phyloP scores from a whole-genome alignment of 2,113 vertebrate species.

The Varanus salvator region DNA sequence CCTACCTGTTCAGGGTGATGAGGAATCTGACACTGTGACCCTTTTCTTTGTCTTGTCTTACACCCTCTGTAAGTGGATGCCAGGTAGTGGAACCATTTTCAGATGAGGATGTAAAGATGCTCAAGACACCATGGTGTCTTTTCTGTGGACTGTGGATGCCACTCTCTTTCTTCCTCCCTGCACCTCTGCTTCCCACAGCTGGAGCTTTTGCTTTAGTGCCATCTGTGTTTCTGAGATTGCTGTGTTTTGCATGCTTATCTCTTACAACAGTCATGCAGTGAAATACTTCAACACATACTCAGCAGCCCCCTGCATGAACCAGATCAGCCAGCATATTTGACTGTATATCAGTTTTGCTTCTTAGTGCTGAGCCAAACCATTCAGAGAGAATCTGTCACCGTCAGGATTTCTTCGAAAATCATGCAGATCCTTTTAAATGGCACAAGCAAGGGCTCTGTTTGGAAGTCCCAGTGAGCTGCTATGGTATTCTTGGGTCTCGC shows the following conservation, averaged over 20 bases:
- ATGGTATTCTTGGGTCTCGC: not conserved
- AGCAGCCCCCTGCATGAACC: not conserved
- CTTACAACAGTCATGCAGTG: not conserved
- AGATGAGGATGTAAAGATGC: not conserved
- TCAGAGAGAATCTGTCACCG: not conserved
- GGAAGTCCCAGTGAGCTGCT: not conserved
- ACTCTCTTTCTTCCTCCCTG: not conserved
- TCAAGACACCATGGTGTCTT: not conserved
- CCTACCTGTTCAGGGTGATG: not conserved
- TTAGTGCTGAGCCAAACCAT: not conserved
- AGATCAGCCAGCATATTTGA: not conserved
- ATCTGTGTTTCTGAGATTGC: conserved; percentile 28
- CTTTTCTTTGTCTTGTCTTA: not conserved
- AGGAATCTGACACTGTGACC: not conserved
- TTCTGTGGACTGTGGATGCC: not conserved
- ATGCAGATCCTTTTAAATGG: not conserved
- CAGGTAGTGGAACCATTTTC: not conserved
- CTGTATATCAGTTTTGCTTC: not conserved
- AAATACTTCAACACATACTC: not conserved
- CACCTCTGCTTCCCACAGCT: not conserved
- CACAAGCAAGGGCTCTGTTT: not conserved
- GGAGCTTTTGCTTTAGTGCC: conserved; percentile 51
- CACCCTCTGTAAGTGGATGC: not conserved
- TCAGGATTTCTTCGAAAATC: not conserved
- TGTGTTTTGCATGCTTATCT: conserved; percentile 7